Evolutionary conservation across 2,888 invertebrate species (phyloP), one percentile per base, ranked within the genome.

Genomic region (Chirona hameri): DNA sequence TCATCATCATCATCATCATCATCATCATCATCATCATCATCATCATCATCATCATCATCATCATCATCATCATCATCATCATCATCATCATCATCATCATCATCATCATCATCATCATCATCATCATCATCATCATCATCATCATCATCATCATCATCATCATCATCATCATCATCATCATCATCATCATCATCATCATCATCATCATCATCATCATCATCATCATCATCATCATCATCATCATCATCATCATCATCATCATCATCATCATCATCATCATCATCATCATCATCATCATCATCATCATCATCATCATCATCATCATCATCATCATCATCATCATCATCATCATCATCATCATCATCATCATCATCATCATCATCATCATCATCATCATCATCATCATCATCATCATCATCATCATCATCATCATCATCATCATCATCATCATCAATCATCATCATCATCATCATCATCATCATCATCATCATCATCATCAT

Each of bases 1-100:
- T n/a, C 65, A 65, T 65, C 65, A 65, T 65, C 65, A 65, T 65
- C 65, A n/a, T n/a, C 65, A 65, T 65, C 65, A 65, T 65, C 18
- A 65, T 65, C 65, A 65, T 65, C 65, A 65, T 65, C 65, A n/a
- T 65, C 65, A 65, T 65, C n/a, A 65, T 65, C 65, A n/a, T 65
- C 65, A n/a, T n/a, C 65, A 65, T 65, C 65, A 65, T 65, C 65
- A 65, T 65, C 65, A n/a, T n/a, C 65, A 65, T 65, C 65, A 65
- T 65, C 18, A 65, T 65, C 65, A n/a, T 21, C n/a, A 65, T 65
- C 65, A 65, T 65, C 65, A 65, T n/a, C n/a, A 65, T n/a, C 65
- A 65, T n/a, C 65, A 65, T 65, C 65, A 65, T n/a, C 65, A n/a
- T 65, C 65, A 65, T n/a, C 65, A 65, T n/a, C 65, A 65, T 65